Evolutionary conservation across 2,888 invertebrate genomes (phyloP).

Genomic region (Ectemnius lituratus): DNA sequence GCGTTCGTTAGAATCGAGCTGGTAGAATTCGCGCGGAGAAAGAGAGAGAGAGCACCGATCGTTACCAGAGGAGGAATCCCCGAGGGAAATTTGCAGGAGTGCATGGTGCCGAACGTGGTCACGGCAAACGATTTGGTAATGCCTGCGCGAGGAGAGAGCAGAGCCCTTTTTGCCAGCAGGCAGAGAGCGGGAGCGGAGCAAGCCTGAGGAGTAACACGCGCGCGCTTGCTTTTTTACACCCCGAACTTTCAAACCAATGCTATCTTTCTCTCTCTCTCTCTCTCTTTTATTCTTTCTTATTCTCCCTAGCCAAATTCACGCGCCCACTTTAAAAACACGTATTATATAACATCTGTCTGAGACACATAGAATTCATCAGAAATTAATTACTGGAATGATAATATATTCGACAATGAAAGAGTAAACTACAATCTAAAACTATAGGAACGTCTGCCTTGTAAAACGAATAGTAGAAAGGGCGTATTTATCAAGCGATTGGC

Average conservation of each 20-base stretch:
- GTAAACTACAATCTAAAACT: too few relatives aligned
- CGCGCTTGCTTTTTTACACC: not conserved
- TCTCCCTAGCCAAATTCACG: not conserved
- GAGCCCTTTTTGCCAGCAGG: conserved; percentile 31
- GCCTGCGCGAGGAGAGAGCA: conserved; percentile 36
- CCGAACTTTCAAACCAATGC: not conserved
- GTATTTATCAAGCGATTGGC: too few relatives aligned
- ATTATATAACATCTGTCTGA: too few relatives aligned
- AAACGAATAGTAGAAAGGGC: too few relatives aligned
- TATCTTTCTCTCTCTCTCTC: not conserved
- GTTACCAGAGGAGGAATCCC: conserved; percentile 49
- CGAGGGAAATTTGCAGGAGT: conserved; percentile 61
- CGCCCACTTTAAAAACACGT: too few relatives aligned
- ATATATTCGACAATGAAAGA: too few relatives aligned
- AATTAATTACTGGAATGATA: too few relatives aligned
- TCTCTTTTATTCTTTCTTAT: not conserved
- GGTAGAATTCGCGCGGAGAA: conserved; percentile 45
- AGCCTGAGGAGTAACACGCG: not conserved
- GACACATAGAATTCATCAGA: too few relatives aligned
- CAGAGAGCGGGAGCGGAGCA: not conserved
- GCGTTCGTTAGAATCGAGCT: conserved; percentile 39
- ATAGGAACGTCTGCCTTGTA: too few relatives aligned
- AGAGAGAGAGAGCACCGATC: conserved; percentile 37
- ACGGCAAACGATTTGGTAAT: conserved; percentile 55
- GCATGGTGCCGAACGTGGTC: conserved; percentile 59